Conservation (phyloP, 30 jellyfish, hydroid and myxozoan genomes). For the Hydractinia echinata region DNA sequence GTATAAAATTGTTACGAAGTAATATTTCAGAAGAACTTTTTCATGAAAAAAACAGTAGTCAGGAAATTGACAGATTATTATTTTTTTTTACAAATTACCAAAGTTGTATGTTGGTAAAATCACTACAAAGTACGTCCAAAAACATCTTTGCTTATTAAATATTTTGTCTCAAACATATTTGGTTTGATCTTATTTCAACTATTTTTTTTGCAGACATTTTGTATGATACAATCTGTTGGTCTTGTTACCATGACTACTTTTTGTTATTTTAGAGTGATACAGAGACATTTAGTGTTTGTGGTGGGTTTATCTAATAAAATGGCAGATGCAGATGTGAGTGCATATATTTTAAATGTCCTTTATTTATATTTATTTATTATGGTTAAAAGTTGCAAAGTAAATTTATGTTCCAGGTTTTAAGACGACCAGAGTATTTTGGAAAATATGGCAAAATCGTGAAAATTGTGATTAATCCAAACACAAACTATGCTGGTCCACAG, state of each 20-base stretch:
- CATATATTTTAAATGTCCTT: neutral
- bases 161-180: too few relatives aligned
- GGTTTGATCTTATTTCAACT: too few relatives aligned
- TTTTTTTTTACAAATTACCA: too few relatives aligned
- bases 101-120: too few relatives aligned
- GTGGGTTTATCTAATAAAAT: constrained; percentile 91
- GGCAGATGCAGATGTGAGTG: constrained; percentile 87
- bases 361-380: neutral
- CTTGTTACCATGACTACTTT: neutral
- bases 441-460: constrained; percentile 91
- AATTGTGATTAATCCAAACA: constrained; percentile 88
- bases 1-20: too few relatives aligned
- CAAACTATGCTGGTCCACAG: constrained; percentile 99
- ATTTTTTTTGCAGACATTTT: too few relatives aligned
- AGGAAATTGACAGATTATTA: too few relatives aligned
- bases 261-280: constrained; percentile 75
- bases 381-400: neutral
- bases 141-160: too few relatives aligned
- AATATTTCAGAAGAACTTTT: too few relatives aligned
- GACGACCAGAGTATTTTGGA: constrained; percentile 84
- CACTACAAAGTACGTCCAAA: too few relatives aligned
- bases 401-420: constrained; percentile 52
- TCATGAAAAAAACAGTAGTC: too few relatives aligned
- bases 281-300: constrained; percentile 80
- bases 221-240: neutral